Conservation (phyloP, 1,140 invertebrate species). For the Lerema accius region DNA sequence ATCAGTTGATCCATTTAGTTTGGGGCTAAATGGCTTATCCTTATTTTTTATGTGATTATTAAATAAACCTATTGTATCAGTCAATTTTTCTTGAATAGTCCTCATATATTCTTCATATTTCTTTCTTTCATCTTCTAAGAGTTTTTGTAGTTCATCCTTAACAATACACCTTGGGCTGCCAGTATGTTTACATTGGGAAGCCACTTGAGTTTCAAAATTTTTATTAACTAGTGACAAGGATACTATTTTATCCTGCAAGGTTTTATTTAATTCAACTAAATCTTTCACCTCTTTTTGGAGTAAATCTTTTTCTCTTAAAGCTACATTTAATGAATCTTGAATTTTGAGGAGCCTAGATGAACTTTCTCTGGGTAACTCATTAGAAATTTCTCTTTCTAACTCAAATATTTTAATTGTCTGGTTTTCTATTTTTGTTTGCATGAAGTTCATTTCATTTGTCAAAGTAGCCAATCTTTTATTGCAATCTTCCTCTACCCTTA, state of each 20-base stretch:
- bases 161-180: constrained; percentile 48
- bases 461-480: constrained; percentile 76
- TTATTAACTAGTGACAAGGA: constrained; percentile 56
- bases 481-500: constrained; percentile 87
- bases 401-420: constrained; percentile 60
- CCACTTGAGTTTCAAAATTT: constrained; percentile 39
- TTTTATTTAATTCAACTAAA: constrained; percentile 68
- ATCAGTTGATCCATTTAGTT: constrained; percentile 40
- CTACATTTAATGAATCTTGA: constrained; percentile 52
- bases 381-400: constrained; percentile 58
- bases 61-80: constrained; percentile 65
- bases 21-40: constrained; percentile 37
- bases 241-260: constrained; percentile 72
- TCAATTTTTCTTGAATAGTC: constrained; percentile 70
- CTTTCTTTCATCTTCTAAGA: constrained; percentile 75
- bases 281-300: constrained; percentile 70
- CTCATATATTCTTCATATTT: constrained; percentile 76
- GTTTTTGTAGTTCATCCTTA: constrained; percentile 68
- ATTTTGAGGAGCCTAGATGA: constrained; percentile 46
- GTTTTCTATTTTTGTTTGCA: constrained; percentile 63
- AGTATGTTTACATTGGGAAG: constrained; percentile 40
- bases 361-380: constrained; percentile 40
- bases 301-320: constrained; percentile 61
- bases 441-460: constrained; percentile 60
- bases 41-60: constrained; percentile 58